Conservation (phyloP, 2,797 vertebrate genomes). For the Falco biarmicus region DNA sequence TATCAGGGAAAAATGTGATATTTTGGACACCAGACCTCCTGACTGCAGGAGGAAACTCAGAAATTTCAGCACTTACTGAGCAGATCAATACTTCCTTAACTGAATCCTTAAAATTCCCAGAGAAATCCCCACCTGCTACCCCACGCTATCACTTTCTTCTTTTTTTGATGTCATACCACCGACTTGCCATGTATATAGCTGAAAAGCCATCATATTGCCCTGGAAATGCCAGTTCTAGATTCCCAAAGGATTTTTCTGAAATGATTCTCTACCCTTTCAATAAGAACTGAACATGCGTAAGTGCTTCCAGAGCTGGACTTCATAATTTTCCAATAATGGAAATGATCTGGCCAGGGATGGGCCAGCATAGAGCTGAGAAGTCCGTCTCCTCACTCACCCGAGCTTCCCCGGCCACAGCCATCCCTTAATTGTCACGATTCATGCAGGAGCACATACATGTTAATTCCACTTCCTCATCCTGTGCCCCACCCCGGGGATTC, state of each 20-base stretch:
- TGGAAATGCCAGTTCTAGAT: not conserved
- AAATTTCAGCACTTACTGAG: not conserved
- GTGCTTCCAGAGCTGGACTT: not conserved
- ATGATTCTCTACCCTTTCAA: not conserved
- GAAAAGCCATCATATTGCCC: not conserved
- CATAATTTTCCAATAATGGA: not conserved
- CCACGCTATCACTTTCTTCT: not conserved
- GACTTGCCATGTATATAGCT: not conserved
- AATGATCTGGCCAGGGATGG: not conserved
- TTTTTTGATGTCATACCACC: not conserved
- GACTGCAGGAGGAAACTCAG: not conserved
- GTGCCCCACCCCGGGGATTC: not conserved
- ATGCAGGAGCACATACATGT: not conserved
- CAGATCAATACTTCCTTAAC: not conserved
- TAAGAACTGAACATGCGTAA: not conserved
- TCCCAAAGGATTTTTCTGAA: not conserved
- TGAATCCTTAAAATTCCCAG: not conserved
- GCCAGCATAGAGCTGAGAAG: not conserved
- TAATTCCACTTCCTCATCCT: not conserved
- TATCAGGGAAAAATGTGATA: not conserved
- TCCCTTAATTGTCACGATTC: not conserved
- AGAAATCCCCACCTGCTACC: not conserved
- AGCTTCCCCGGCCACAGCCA: not conserved
- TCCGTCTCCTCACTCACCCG: not conserved
- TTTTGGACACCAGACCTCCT: not conserved